Evolutionary conservation across 2,888 invertebrate genomes (phyloP).

Genomic region (Saturnia japonica): DNA sequence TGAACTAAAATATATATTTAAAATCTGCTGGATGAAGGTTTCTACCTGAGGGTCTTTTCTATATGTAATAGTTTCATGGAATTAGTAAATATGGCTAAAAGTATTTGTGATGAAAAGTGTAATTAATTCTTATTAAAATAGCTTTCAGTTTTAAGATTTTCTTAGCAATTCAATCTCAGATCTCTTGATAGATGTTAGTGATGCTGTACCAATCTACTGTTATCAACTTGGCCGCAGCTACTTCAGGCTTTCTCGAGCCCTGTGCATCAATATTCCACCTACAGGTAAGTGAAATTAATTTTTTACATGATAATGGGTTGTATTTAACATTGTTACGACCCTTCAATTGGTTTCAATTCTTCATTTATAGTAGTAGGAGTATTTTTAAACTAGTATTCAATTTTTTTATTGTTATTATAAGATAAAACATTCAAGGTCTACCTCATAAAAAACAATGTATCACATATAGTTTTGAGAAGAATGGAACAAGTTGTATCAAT

Average conservation of each 20-base stretch:
- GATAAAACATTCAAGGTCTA: background rate
- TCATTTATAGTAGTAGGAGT: background rate
- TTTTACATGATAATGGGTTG: conserved; percentile 21
- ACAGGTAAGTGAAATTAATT: conserved; percentile 85
- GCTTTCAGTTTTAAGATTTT: background rate
- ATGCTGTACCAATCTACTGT: conserved; percentile 97
- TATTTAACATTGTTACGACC: background rate
- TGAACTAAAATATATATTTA: too few relatives aligned
- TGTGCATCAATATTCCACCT: conserved; percentile 95
- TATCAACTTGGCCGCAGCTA: conserved; percentile 97
- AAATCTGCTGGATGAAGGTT: too few relatives aligned
- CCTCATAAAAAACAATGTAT: background rate
- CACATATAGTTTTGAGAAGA: too few relatives aligned
- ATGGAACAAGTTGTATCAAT: too few relatives aligned
- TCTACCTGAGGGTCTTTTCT: too few relatives aligned
- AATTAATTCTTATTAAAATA: background rate
- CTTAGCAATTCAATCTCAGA: conserved; percentile 76
- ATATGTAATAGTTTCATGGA: background rate
- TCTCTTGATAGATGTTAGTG: conserved; percentile 98
- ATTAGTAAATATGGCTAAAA: background rate
- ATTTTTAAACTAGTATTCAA: background rate
- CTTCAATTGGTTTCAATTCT: background rate
- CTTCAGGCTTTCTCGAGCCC: conserved; percentile 91
- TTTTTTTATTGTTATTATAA: background rate
- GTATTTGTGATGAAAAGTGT: background rate